Base-by-base conservation (phyloP, 2,113 vertebrate genomes). In the Pholis gunnellus region DNA sequence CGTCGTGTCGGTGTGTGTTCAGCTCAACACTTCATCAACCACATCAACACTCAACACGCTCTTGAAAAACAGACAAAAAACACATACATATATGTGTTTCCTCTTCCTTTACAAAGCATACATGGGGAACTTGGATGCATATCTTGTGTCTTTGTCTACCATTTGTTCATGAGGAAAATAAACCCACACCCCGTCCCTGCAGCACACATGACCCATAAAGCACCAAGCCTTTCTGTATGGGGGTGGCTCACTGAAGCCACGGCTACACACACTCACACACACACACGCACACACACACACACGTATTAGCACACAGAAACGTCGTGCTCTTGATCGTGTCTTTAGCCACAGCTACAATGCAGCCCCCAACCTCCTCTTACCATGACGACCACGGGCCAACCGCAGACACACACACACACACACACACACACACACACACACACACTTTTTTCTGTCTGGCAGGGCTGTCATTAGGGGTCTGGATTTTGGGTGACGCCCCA, bases 81-180 rank as follows among this genome's bases (percentile, higher is more conserved):
- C 6, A 52, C n/a, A 27, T 27, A 0, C 31, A 27, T 27, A 1
- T 10, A 1, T 3, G 14, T 60, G 59, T 60, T 60, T 34, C 60
- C 36, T 78, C 73, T 74, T 82, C 5, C 44, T 65, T 63, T 77
- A 48, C 50, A 69, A 72, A 71, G n/a, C 75, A 56, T 60, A 31
- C 79, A 76, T 56, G 65, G 81, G 68, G 69, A 80, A 76, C 60
- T 46, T 78, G 54, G 68, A 38, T 27, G 22, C 59, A 22, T 17
- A 0, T 40, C 75, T 36, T 27, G 66, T 64, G 36, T 65, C 29
- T 64, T 70, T 52, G 48, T 72, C 38, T 36, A 52, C 46, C 38
- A 61, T 75, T 80, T 87, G 75, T 73, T 88, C 64, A 72, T 48
- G 34, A 80, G 85, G 70, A 87, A 76, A 66, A 79, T 67, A 70